Evolutionary conservation across 2,113 vertebrate species (phyloP), one percentile per base, ranked within the genome.

Genomic region (Chelonoidis abingdonii): DNA sequence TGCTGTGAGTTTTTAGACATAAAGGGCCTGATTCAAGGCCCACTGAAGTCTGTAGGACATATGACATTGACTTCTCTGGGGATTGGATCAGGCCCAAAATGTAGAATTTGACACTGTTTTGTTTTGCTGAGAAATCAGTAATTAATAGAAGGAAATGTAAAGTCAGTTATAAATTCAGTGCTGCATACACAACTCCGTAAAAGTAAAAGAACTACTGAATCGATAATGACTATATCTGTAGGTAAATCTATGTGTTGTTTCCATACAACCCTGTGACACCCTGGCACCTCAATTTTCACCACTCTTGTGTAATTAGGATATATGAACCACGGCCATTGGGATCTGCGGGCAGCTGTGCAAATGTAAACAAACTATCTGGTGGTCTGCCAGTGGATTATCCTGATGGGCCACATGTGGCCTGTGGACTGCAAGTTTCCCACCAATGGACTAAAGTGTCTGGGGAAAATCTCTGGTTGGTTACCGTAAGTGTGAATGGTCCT

Each of bases 11-110:
- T 72, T 27, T 62, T 54, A 85, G 53, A 27, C 8, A 27, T 47
- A 56, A 83, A 7, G 0, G 3, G 1, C 2, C 1, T 1, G 29
- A 9, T 84, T 9, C 7, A 91, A 93, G 83, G 2, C 4, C 13
- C 3, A 1, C 1, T 52, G 9, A 83, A 10, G 0, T 41, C 59
- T 56, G 59, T 52, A 1, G 22, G n/a, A 14, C 1, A 3, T 62
- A 6, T 86, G 78, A 81, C 17, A 4, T 1, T 81, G 29, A 35
- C n/a, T 76, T 69, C 41, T 83, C 49, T 91, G 84, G 59, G 86
- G 47, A 53, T 2, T 53, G 9, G 3, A 62, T 86, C 10, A 29
- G 13, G 83, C 76, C 49, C 2, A 65, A 89, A 69, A 78, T 49
- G 10, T 10, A 75, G 2, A 89, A 49, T 24, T 24, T 0, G 0